Evolutionary conservation across 2,113 vertebrate genomes (phyloP).

Genomic region (Recurvirostra avosetta): DNA sequence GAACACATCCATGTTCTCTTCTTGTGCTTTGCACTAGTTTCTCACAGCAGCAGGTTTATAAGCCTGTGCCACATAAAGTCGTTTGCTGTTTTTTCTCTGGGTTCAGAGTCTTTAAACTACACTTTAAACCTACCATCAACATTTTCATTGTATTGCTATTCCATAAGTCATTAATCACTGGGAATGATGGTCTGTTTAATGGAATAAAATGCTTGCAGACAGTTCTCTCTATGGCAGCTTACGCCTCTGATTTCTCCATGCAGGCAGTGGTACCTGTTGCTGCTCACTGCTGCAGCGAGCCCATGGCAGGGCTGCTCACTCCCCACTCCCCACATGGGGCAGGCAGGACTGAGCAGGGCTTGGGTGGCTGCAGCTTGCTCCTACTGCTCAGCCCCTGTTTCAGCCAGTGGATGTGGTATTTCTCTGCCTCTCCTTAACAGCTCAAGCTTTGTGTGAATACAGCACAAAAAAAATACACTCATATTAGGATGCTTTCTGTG

Average conservation of each 20-base stretch:
- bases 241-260: neutral
- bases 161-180: neutral
- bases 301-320: accelerated
- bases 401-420: accelerated
- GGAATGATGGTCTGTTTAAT: neutral
- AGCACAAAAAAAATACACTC: neutral
- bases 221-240: neutral
- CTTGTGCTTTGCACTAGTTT: neutral
- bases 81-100: neutral
- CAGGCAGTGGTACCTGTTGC: neutral
- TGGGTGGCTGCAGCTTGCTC: neutral
- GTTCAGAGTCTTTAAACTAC: neutral
- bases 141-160: neutral
- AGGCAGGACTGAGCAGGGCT: neutral
- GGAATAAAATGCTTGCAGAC: neutral
- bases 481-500: neutral
- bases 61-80: neutral
- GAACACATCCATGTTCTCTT: neutral
- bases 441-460: neutral
- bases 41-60: neutral
- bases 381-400: neutral
- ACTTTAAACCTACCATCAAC: neutral
- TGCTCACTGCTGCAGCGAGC: neutral
- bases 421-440: neutral
- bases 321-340: neutral